Base-by-base conservation (phyloP, 2,888 invertebrate species). In the Xestoiulus laeticollis region DNA sequence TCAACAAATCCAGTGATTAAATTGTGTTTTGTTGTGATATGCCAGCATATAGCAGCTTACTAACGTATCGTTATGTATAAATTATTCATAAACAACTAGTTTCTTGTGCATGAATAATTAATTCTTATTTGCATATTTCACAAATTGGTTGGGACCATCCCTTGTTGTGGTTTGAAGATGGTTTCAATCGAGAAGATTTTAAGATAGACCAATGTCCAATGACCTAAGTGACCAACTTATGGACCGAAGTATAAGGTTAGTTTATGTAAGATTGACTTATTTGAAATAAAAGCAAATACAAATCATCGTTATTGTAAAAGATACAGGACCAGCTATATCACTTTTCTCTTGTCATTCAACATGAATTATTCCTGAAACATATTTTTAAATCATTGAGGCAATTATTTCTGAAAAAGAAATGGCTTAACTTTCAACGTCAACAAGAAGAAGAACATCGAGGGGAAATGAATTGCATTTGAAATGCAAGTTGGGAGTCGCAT, bases 371-470 rank as follows among this genome's bases (percentile, higher is more conserved):
- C 59, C n/a, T 19, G n/a, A 59, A 59, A 59, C 59, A 59, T 59
- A 59, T 59, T 59, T 59, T 59, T 59, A 59, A 59, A 59, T 59
- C 59, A 59, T 59, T 59, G 59, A n/a, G n/a, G 59, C 59, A 59
- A 59, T 59, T 59, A 59, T n/a, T 59, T 59, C n/a, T 19, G n/a
- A 59, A n/a, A 6, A 59, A 59, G 59, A n/a, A 59, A 59, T 59
- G 59, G 59, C 59, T n/a, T n/a, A 59, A 59, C 59, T 59, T n/a
- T 59, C 59, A 59, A 59, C 59, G 59, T 59, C 59, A 59, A 59
- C 59, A 59, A 16, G 59, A n/a, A 16, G 59, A n/a, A 48, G 48
- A 16, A 48, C 48, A 16, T 48, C 48, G 48, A 48, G 59, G 19
- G n/a, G 59, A 59, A 59, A 59, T 59, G 59, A 59, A 59, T 59